Evolutionary conservation across 2,888 invertebrate species (phyloP), one percentile per base, ranked within the genome.

Genomic region (Gnatocerus cornutus): DNA sequence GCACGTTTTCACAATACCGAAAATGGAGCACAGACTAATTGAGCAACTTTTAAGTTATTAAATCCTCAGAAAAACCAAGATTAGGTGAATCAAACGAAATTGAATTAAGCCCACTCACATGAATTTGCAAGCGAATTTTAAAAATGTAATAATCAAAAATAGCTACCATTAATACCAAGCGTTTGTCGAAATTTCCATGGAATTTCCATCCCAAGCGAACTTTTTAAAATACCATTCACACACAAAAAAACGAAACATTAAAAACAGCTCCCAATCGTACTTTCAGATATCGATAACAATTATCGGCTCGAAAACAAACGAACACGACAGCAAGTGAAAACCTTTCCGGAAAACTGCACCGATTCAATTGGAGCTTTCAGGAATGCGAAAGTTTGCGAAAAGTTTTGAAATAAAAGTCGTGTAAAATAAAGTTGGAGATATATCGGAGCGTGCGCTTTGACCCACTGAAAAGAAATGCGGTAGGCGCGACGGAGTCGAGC

Each of bases 341-440:
- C 37, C 56, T 68, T 62, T 68, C 64, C 13, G 53, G 50, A 53
- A 65, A 45, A 65, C 56, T 53, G 58, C 66, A 58, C 64, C 70
- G 68, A 69, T 69, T 71, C 69, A 68, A 71, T 65, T 65, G 71
- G 71, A 68, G 78, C 77, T 77, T 78, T 76, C 68, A 77, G 76
- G 74, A 77, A 76, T 74, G 78, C 72, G 76, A 77, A 80, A 80
- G 78, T 80, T 78, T 71, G 50, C 71, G 66, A 71, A 77, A 82
- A 81, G 75, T 81, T 81, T 75, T 80, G 80, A 82, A 82, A 83
- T 82, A 83, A 82, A 83, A 83, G 79, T 81, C 80, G 78, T 81
- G 82, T 79, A 79, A 78, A 78, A 78, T 78, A 79, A 81, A 81
- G 81, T 82, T 82, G 75, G 75, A 77, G 79, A 77, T 75, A 74